Percentiles rank a stretch among this genome's conserved stretches.
These are phyloP conservation scores for Macrobrachium rosenbergii DNA, from an alignment of 1,140 invertebrate genomes.

Conservation along the genomic window DNA sequence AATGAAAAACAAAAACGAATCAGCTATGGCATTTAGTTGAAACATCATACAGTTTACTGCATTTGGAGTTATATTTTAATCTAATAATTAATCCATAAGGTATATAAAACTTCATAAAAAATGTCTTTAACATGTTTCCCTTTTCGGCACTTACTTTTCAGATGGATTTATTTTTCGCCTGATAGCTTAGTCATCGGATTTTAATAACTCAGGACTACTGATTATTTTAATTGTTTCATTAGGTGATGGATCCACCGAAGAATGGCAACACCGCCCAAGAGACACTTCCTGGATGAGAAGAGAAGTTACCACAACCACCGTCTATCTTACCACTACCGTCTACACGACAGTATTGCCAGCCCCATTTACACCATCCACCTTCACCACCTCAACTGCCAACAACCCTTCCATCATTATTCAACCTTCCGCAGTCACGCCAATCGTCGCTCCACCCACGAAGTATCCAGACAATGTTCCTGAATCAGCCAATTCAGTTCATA, in stretches of 20 bases:
- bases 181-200: not conserved
- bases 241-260: conserved; percentile 53
- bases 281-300: conserved; percentile 51
- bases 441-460: not conserved
- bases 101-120: too few relatives aligned
- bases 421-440: not conserved
- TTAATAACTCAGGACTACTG: not conserved
- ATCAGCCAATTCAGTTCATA: too few relatives aligned
- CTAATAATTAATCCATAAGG: too few relatives aligned
- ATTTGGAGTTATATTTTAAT: too few relatives aligned
- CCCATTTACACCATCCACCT: conserved; percentile 20
- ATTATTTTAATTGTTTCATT: not conserved
- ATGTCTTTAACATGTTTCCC: too few relatives aligned
- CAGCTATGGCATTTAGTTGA: too few relatives aligned
- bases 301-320: conserved; percentile 40
- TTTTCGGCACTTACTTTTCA: too few relatives aligned
- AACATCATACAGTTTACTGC: too few relatives aligned
- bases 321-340: conserved; percentile 44
- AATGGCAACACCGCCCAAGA: conserved; percentile 45
- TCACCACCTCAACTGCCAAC: conserved; percentile 2
- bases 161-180: not conserved
- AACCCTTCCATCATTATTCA: not conserved
- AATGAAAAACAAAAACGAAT: too few relatives aligned
- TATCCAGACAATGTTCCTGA: too few relatives aligned
- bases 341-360: conserved; percentile 47